Base-by-base conservation (phyloP, 2,888 invertebrate genomes). In the Patella pellucida region DNA sequence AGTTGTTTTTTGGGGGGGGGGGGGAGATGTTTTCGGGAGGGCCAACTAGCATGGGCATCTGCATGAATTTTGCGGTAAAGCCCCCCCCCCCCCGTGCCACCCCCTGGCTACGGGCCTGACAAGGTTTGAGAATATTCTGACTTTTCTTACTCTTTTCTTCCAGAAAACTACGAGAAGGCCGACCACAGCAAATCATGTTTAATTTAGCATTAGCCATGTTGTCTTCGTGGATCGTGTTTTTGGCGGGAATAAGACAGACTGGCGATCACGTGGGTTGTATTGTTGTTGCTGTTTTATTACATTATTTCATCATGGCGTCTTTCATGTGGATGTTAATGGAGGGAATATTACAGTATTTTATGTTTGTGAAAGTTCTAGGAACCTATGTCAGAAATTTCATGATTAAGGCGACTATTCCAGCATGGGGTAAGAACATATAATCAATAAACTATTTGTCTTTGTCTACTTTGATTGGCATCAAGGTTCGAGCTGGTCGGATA, bases 281-380 rank as follows among this genome's bases (percentile, higher is more conserved):
- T 56, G 84, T 91, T 16, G 90, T 94, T 23, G 94, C 94, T 1
- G 93, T 93, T 4, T 82, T 93, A 3, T 88, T 94, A 67, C 94
- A 95, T 84, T 95, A 94, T 87, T 93, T 94, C 27, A 93, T 94
- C 52, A 74, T 85, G 68, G 84, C 81, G 0, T 81, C 86, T 15
- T 86, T 86, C 75, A 89, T 94, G 78, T 95, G 95, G 95, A 95
- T 94, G 94, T 88, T 94, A 19, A 93, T 94, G 70, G 94, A 94
- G 75, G 94, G 94, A 1, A 89, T 93, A 71, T 90, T 94, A 73
- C 94, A 94, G 87, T 94, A 94, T 87, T 92, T 94, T 75, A 91
- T 94, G 79, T 94, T 94, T 84, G 94, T 95, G 1, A 92, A 93
- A 74, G 94, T 94, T 0, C 91, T 94, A 70, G 94, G 94, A 11